A percentile compares a stretch with the other conserved stretches of the same genome.
Conservation (phyloP, 2,888 invertebrate genomes). For the Theretra japonica region DNA sequence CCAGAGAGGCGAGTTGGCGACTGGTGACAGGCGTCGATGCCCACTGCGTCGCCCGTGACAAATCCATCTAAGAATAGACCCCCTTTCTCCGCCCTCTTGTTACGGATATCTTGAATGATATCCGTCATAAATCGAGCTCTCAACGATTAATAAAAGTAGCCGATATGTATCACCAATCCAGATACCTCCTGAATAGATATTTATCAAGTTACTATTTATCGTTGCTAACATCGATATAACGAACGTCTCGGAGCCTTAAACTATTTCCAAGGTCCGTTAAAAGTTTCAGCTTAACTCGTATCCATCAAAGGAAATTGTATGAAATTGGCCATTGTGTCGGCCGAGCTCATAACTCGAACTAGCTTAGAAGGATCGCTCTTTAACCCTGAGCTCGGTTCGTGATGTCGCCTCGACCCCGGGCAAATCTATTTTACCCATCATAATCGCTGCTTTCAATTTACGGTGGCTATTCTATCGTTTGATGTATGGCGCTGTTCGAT, state of each 20-base stretch:
- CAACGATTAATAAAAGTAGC: constrained; percentile 25
- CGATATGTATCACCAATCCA: constrained; percentile 13
- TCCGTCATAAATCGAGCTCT: constrained; percentile 35
- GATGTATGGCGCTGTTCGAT: constrained; percentile 62
- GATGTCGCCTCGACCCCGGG: constrained; percentile 78
- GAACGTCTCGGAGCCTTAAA: constrained; percentile 37
- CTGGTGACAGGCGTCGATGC: constrained; percentile 37
- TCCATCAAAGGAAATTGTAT: constrained; percentile 74
- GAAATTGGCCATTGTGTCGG: constrained; percentile 81
- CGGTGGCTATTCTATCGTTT: constrained; percentile 71
- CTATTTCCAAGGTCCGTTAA: constrained; percentile 62
- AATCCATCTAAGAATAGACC: constrained; percentile 55
- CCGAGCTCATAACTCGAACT: constrained; percentile 73
- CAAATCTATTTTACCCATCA: constrained; percentile 80
- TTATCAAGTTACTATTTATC: constrained; percentile 10
- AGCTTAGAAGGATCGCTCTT: constrained; percentile 75
- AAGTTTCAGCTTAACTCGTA: constrained; percentile 63
- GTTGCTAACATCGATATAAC: constrained; percentile 27
- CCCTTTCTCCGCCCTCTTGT: constrained; percentile 37
- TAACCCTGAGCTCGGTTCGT: constrained; percentile 75
- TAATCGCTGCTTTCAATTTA: constrained; percentile 82
- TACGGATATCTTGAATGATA: constrained; percentile 39
- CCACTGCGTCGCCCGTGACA: constrained; percentile 53
- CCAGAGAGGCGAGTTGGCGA: constrained; percentile 35
- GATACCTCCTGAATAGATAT: constrained; percentile 10